Conservation (phyloP, 2,797 vertebrate species). For the Pelochelys cantorii region DNA sequence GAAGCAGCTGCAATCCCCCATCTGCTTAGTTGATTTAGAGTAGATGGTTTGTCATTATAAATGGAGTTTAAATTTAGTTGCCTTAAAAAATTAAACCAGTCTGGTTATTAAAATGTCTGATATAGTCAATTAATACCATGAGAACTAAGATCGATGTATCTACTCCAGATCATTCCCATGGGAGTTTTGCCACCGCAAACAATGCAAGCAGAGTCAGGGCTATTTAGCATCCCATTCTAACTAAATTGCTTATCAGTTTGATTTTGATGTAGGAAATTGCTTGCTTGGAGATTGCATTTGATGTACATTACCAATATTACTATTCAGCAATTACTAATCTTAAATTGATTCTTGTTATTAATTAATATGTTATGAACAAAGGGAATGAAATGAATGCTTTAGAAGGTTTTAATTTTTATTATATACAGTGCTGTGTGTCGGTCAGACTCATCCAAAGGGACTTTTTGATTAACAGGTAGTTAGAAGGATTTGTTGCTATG, state of each 20-base stretch:
- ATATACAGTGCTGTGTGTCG: neutral
- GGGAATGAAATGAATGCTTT: neutral
- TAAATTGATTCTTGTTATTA: constrained; percentile 4
- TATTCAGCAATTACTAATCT: neutral
- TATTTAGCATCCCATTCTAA: neutral
- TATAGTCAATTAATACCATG: constrained; percentile 29
- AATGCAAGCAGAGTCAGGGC: neutral
- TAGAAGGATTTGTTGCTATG: neutral
- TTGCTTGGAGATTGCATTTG: neutral
- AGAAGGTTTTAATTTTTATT: neutral
- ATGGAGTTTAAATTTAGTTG: constrained; percentile 27
- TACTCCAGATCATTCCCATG: neutral
- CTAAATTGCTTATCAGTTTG: constrained; percentile 10
- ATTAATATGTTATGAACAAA: neutral
- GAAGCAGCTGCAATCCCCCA: constrained; percentile 8
- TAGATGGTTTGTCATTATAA: neutral
- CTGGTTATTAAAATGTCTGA: constrained; percentile 41
- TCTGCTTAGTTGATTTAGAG: constrained; percentile 16
- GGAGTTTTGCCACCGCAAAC: neutral
- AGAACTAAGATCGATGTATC: neutral
- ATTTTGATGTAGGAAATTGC: neutral
- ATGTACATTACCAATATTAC: neutral
- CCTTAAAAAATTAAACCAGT: constrained; percentile 11
- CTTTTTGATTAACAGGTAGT: neutral
- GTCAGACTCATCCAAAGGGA: neutral